Conservation (phyloP, 2,113 vertebrate species). For the Xyliphius kryptos region DNA sequence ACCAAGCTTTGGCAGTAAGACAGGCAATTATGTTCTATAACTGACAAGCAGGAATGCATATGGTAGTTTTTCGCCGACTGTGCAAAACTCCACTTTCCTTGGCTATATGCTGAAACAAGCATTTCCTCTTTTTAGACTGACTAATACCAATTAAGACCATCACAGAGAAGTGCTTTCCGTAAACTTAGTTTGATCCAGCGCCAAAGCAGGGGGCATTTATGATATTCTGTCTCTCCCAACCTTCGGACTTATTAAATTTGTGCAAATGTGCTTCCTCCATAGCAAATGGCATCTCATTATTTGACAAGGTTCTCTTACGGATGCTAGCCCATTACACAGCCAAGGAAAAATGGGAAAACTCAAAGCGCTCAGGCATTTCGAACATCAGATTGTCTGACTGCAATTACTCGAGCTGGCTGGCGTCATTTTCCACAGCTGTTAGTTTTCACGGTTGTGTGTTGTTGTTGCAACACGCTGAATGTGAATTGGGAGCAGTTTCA, state of each 20-base stretch:
- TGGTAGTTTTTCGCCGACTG: constrained; percentile 31
- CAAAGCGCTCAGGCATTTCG: neutral
- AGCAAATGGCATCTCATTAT: neutral
- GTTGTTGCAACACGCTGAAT: neutral
- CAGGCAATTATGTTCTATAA: constrained; percentile 38
- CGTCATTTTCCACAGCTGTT: neutral
- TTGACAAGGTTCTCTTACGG: neutral
- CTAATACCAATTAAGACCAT: constrained; percentile 38
- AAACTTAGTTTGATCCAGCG: constrained; percentile 16
- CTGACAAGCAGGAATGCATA: constrained; percentile 44
- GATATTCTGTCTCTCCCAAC: constrained; percentile 1
- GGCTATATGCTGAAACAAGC: constrained; percentile 33
- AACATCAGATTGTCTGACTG: neutral
- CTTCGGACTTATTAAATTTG: constrained; percentile 19
- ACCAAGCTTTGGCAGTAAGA: constrained; percentile 40
- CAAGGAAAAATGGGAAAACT: no score
- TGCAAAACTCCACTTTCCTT: constrained; percentile 23
- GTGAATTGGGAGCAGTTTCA: neutral
- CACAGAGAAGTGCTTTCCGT: constrained; percentile 20
- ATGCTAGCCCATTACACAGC: no score
- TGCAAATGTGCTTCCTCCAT: constrained; percentile 8
- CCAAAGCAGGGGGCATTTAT: constrained; percentile 9
- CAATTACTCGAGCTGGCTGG: neutral
- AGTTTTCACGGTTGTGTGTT: neutral
- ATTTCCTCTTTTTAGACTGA: constrained; percentile 27